Evolutionary conservation across 2,797 vertebrate species (phyloP), one percentile per base, ranked within the genome.

Genomic region (Phalloptychus januarius): DNA sequence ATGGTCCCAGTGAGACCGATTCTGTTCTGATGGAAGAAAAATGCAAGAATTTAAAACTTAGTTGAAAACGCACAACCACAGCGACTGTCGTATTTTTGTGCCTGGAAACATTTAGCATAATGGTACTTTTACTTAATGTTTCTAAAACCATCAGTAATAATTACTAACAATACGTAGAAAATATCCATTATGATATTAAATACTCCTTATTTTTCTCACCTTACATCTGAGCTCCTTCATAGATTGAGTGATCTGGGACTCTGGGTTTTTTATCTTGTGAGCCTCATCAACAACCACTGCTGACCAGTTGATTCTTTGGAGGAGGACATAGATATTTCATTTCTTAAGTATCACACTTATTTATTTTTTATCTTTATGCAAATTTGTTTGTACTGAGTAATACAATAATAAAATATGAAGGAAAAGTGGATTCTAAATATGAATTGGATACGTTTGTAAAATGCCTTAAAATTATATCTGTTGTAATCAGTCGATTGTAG

Each of bases 1-100:
- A 99, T 95, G 76, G 98, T 99, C 79, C 98, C 98, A 75, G 98
- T 99, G 86, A 99, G 97, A 74, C 98, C 98, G 83, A 99, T 94
- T 81, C 98, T 90, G 79, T 98, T 89, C 85, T 77, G 84, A 86
- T 25, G n/a, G 63, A 87, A 74, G 7, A 74, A 0, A 58, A 77
- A 18, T 0, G 18, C 15, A 83, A 81, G 8, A 1, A 58, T 80
- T 2, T 83, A 56, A 76, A 72, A 13, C 13, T 40, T 71, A 5
- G 18, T 11, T 52, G 18, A 4, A 76, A 54, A 58, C 8, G 28
- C 20, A 36, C 18, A 42, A 31, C 15, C 18, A 28, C 16, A 20
- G 16, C 5, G 1, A 23, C 38, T 42, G 11, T 42, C 4, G 10
- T 67, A 12, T 25, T 28, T 61, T 15, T 74, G 44, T 56, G 25